These are phyloP conservation scores for Dunckerocampus dactyliophorus DNA, from an alignment of 2,113 vertebrate species.

Conservation along the genomic window DNA sequence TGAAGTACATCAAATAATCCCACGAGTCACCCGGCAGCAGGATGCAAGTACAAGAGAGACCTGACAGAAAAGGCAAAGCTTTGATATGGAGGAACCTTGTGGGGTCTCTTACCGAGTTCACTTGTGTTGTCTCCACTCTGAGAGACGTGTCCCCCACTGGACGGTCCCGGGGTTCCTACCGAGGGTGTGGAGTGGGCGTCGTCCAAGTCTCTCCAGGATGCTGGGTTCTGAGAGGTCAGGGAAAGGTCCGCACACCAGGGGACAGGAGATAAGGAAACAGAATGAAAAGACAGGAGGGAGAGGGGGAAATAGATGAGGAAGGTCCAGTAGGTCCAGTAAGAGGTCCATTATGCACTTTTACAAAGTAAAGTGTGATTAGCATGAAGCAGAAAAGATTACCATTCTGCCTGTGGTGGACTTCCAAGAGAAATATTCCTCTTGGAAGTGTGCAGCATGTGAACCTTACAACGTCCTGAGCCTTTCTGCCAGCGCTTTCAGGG, in stretches of 20 bases:
- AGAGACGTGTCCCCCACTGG: constrained; percentile 92
- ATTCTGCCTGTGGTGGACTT: constrained; percentile 14
- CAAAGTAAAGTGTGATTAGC: constrained; percentile 12
- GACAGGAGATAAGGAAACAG: constrained; percentile 29
- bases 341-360: constrained; percentile 31
- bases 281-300: constrained; percentile 6
- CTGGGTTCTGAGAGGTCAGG: constrained; percentile 79
- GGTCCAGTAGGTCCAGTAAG: constrained; percentile 15
- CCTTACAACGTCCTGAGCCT: not conserved
- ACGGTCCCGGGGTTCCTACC: constrained; percentile 92
- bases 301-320: constrained; percentile 14
- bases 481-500: constrained; percentile 12
- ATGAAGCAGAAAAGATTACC: constrained; percentile 31
- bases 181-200: constrained; percentile 93
- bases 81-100: constrained; percentile 39
- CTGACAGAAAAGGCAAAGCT: constrained; percentile 30
- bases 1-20: not conserved
- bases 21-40: constrained; percentile 5
- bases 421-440: not conserved
- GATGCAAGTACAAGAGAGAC: constrained; percentile 12
- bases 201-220: constrained; percentile 86
- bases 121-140: constrained; percentile 98
- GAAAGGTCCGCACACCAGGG: constrained; percentile 40
- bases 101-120: constrained; percentile 86
- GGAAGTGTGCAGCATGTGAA: constrained; percentile 13